Base-by-base conservation (phyloP, 2,797 vertebrate genomes). In the Fundulus diaphanus region DNA sequence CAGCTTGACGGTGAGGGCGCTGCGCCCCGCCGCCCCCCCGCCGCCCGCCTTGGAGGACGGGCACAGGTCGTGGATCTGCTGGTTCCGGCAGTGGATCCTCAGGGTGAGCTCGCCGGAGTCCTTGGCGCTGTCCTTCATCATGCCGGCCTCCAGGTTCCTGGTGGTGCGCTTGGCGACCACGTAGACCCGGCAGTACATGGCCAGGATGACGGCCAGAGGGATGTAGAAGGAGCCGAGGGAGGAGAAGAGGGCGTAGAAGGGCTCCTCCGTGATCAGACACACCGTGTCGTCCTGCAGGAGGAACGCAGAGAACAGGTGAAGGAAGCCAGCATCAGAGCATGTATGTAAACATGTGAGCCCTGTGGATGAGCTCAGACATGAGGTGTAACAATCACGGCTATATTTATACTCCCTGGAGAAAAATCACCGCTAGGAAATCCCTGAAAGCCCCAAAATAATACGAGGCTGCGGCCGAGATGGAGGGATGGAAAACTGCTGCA, bases 201-300 rank as follows among this genome's bases (percentile, higher is more conserved):
- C 95, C 0, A 99, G 93, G 85, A 99, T 98, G 85, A 99, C 96
- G 0, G 94, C 96, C 20, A 98, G 88, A 0, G 98, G 98, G 90
- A 99, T 97, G 89, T 98, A 99, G 90, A 99, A 99, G 73, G 98
- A 99, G 1, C 96, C 96, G 76, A 99, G 93, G 1, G 98, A 99
- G 0, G 98, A 99, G 90, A 99, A 99, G 73, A 99, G 95, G 24
- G 97, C 96, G 8, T 99, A 99, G 93, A 97, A 98, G 0, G 97
- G 96, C 73, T 99, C 98, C 90, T 97, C 95, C 0, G 97, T 99
- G 92, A 99, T 98, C 7, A 95, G 90, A 15, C 98, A 99, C 59
- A 95, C 95, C 0, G 92, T 95, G 80, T 97, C 97, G 0, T 98
- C 96, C n/a, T 96, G 95, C 49, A 24, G 35, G 13, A 31, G 1